Evolutionary conservation across 1,140 invertebrate species (phyloP).

Genomic region (Drosophila quadrilineata): DNA sequence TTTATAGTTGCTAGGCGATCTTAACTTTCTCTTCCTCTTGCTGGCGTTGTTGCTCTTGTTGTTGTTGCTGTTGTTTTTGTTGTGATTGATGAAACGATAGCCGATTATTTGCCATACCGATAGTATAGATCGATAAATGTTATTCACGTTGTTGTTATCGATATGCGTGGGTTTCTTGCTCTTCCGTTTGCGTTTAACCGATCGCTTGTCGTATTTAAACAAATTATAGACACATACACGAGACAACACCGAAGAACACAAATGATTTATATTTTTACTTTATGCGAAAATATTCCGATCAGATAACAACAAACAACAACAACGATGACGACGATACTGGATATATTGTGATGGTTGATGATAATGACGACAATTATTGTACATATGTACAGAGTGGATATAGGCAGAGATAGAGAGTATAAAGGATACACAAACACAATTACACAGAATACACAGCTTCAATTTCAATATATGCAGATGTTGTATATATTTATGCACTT

Average conservation of each 20-base stretch:
- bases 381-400: constrained; percentile 73
- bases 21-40: constrained; percentile 17
- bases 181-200: constrained; percentile 46
- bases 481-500: constrained; percentile 22
- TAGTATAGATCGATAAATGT: constrained; percentile 26
- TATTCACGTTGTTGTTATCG: not conserved
- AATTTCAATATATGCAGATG: constrained; percentile 10
- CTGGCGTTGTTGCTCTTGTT: constrained; percentile 1
- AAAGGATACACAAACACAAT: constrained; percentile 45
- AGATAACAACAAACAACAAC: constrained; percentile 58
- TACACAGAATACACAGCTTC: constrained; percentile 12
- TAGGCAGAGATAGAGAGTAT: too few species aligned
- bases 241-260: constrained; percentile 77
- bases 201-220: constrained; percentile 74
- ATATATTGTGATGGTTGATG: too few species aligned
- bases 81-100: constrained; percentile 2
- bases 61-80: constrained; percentile 9
- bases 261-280: constrained; percentile 64
- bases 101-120: constrained; percentile 22
- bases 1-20: constrained; percentile 28
- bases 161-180: constrained; percentile 3
- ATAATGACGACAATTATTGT: constrained; percentile 65
- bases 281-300: constrained; percentile 51
- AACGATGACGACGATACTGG: constrained; percentile 52
- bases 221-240: constrained; percentile 77